These are phyloP conservation scores for Vespertilio murinus DNA, from an alignment of 2,797 vertebrate genomes.

Conservation along the genomic window DNA sequence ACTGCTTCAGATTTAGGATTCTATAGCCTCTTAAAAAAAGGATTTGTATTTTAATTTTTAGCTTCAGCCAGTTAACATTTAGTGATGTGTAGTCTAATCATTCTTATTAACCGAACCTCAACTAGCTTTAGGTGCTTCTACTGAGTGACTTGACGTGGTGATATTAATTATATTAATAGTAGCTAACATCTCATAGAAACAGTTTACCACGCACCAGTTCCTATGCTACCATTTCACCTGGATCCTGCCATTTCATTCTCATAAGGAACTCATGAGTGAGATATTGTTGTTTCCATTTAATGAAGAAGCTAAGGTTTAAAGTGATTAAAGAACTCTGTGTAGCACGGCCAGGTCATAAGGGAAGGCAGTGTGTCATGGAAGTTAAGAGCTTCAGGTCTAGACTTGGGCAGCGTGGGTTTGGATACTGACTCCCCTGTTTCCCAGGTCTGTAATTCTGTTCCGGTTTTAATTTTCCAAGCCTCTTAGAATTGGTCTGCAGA, in stretches of 20 bases:
- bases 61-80: constrained; percentile 13
- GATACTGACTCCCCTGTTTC: constrained; percentile 22
- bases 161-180: constrained; percentile 1
- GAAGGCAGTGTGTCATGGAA: background rate
- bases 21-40: background rate
- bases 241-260: background rate
- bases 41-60: background rate
- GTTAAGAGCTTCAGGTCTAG: background rate
- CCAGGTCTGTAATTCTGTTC: background rate
- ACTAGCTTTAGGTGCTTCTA: background rate
- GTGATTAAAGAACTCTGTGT: background rate
- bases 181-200: background rate
- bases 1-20: constrained; percentile 4
- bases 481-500: background rate
- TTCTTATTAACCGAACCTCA: constrained; percentile 10
- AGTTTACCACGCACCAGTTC: background rate
- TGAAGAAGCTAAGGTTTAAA: constrained; percentile 2
- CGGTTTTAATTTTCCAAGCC: constrained; percentile 12
- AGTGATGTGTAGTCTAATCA: background rate
- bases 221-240: background rate
- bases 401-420: background rate
- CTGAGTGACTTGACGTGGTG: background rate
- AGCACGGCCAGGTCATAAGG: background rate
- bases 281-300: constrained; percentile 13
- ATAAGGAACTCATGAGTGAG: background rate